These are phyloP conservation scores for Carcina quercana DNA, from an alignment of 2,888 invertebrate genomes.

Conservation along the genomic window DNA sequence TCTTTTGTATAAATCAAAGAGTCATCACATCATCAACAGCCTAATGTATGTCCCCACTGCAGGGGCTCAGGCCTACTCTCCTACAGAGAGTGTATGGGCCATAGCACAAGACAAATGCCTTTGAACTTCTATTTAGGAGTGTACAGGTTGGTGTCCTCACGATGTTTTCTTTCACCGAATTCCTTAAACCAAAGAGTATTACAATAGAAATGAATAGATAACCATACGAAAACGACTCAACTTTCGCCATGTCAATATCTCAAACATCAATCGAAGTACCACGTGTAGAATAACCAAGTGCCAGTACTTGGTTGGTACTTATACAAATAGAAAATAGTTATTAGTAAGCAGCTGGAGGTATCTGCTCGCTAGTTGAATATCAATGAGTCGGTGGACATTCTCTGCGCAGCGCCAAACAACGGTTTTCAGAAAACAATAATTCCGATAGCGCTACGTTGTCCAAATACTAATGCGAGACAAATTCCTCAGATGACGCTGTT, in stretches of 20 bases:
- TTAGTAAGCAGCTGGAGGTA: slow-evolving; percentile 46
- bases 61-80: no score
- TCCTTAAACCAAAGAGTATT: no score
- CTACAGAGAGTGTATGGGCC: no score
- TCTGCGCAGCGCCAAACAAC: slow-evolving; percentile 59
- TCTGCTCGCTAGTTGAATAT: slow-evolving; percentile 37
- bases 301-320: slow-evolving; percentile 3
- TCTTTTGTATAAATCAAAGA: no score
- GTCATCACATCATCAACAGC: no score
- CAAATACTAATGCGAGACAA: slow-evolving; percentile 52
- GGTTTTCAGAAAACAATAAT: slow-evolving; percentile 70
- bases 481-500: slow-evolving; percentile 55
- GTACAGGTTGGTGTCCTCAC: no score
- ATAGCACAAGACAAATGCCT: no score
- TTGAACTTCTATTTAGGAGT: no score
- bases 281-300: neutral
- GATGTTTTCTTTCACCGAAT: neutral
- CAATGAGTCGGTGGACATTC: slow-evolving; percentile 50
- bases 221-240: neutral
- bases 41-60: no score
- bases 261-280: neutral
- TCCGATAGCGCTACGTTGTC: slow-evolving; percentile 46
- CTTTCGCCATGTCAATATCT: neutral
- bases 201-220: no score
- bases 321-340: slow-evolving; percentile 44